phyloP scores from a whole-genome alignment of 1,140 invertebrate species.

The Prorops nasuta region DNA sequence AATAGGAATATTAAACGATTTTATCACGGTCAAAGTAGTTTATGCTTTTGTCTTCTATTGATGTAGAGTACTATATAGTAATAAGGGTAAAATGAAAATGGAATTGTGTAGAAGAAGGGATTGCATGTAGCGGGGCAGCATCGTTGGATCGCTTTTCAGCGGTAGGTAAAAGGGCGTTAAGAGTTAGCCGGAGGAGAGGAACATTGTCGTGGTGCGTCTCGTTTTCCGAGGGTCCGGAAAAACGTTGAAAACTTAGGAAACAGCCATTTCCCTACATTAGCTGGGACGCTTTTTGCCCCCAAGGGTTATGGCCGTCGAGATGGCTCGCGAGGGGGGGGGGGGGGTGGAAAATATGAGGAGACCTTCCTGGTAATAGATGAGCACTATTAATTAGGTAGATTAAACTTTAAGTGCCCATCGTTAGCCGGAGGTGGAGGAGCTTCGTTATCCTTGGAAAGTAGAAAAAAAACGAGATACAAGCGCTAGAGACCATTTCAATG shows the following conservation, averaged over 20 bases:
- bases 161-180: neutral
- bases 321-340: conserved; percentile 22
- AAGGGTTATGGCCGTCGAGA: conserved; percentile 19
- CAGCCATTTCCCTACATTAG: conserved; percentile 38
- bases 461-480: conserved; percentile 10
- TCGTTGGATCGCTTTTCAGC: too few species aligned
- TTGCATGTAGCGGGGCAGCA: too few species aligned
- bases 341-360: conserved; percentile 37
- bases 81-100: neutral
- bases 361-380: conserved; percentile 39
- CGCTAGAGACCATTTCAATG: conserved; percentile 7
- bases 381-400: conserved; percentile 48
- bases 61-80: too few species aligned
- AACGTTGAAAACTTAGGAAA: conserved; percentile 37
- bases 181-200: neutral
- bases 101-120: conserved; percentile 8
- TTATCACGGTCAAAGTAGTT: too few species aligned
- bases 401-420: conserved; percentile 44
- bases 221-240: conserved; percentile 11
- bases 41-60: too few species aligned
- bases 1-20: too few species aligned
- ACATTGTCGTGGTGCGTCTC: conserved; percentile 4
- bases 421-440: conserved; percentile 28
- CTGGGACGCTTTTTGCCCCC: conserved; percentile 27
- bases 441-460: conserved; percentile 24